These are phyloP conservation scores for Cephalopterus ornatus DNA, from an alignment of 2,113 vertebrate genomes.

Conservation along the genomic window DNA sequence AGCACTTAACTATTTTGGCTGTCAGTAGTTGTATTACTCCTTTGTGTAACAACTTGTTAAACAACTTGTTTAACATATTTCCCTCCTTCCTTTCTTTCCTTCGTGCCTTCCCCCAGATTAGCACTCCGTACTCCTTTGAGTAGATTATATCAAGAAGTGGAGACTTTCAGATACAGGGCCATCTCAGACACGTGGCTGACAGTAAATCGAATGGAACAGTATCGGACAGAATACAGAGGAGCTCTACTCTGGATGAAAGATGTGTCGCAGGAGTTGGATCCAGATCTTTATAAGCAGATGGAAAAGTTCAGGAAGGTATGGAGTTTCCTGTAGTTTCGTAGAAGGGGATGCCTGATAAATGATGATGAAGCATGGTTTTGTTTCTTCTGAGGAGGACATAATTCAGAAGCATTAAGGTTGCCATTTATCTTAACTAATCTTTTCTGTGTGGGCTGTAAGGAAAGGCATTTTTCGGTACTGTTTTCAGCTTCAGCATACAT, in stretches of 20 bases:
- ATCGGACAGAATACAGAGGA: slow-evolving; percentile 91
- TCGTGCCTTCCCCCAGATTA: slow-evolving; percentile 68
- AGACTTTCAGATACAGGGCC: slow-evolving; percentile 93
- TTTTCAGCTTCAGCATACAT: slow-evolving; percentile 35
- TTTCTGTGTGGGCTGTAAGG: slow-evolving; percentile 9
- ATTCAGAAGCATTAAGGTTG: slow-evolving; percentile 37
- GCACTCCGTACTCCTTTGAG: slow-evolving; percentile 87
- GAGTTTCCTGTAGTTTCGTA: neutral
- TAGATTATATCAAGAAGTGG: slow-evolving; percentile 94
- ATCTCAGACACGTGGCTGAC: slow-evolving; percentile 98
- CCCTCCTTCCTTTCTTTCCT: neutral
- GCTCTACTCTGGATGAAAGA: slow-evolving; percentile 98
- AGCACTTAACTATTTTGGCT: neutral
- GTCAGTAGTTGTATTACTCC: neutral
- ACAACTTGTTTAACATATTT: neutral
- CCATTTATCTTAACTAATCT: slow-evolving; percentile 34
- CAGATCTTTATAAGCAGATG: slow-evolving; percentile 96
- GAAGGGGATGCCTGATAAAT: neutral
- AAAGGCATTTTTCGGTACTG: slow-evolving; percentile 22
- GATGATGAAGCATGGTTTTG: slow-evolving; percentile 13
- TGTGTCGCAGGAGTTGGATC: slow-evolving; percentile 96
- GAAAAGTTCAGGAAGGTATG: slow-evolving; percentile 97
- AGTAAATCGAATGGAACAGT: slow-evolving; percentile 95
- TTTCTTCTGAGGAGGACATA: slow-evolving; percentile 18
- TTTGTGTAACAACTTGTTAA: neutral